Conservation (phyloP, 2,888 invertebrate species). For the Erynnis tages region DNA sequence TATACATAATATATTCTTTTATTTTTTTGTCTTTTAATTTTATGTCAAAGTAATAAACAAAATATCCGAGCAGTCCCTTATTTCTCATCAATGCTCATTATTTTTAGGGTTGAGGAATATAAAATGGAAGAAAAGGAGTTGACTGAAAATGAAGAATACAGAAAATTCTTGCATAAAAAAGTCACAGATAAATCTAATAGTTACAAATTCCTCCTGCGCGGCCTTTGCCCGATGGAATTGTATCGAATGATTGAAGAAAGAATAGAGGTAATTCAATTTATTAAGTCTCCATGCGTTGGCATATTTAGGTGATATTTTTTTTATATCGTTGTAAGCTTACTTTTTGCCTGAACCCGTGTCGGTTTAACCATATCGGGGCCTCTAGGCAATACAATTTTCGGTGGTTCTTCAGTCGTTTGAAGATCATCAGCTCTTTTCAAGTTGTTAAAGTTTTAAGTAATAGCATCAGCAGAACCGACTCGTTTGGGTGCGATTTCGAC, state of each 20-base stretch:
- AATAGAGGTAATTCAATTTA: slow-evolving; percentile 53
- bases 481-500: too few relatives aligned
- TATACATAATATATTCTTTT: slow-evolving; percentile 11
- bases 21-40: not conserved
- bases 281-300: too few relatives aligned
- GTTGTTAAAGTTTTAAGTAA: too few relatives aligned
- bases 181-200: slow-evolving; percentile 43
- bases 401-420: too few relatives aligned
- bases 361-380: too few relatives aligned
- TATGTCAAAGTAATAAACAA: slow-evolving; percentile 2
- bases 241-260: slow-evolving; percentile 44
- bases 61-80: not conserved
- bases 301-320: too few relatives aligned
- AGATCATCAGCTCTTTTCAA: too few relatives aligned
- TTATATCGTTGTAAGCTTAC: too few relatives aligned
- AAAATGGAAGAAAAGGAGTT: slow-evolving; percentile 42
- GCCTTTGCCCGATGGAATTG: slow-evolving; percentile 38
- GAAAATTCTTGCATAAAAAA: slow-evolving; percentile 39
- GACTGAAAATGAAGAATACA: slow-evolving; percentile 44
- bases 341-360: too few relatives aligned
- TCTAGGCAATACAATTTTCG: too few relatives aligned
- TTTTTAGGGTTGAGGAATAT: slow-evolving; percentile 49
- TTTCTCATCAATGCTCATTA: slow-evolving; percentile 3
- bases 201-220: slow-evolving; percentile 37
- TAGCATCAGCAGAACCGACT: too few relatives aligned